phyloP scores from a whole-genome alignment of 2,888 invertebrate genomes.

The Exephanes ischioxanthus region DNA sequence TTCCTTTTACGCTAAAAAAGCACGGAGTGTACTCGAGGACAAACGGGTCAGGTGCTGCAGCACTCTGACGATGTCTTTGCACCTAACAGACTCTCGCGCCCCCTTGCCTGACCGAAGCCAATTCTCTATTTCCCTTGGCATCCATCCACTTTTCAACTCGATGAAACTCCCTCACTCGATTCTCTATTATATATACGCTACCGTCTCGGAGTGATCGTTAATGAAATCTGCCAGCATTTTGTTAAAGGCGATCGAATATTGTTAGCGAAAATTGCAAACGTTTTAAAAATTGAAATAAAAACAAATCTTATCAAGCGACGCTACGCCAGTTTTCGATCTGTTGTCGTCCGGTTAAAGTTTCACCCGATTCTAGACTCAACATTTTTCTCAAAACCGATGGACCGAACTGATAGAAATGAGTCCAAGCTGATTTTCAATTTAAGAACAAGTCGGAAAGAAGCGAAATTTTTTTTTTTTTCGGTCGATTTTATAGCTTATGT shows the following conservation, averaged over 20 bases:
- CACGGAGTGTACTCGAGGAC: conserved; percentile 46
- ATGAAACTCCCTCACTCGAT: conserved; percentile 36
- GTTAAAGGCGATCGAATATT: not conserved
- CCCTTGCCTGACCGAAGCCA: conserved; percentile 50
- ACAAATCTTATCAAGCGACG: not conserved
- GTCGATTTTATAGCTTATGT: not conserved
- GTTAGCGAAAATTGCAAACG: not conserved
- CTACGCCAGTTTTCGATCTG: not conserved
- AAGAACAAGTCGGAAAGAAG: not conserved
- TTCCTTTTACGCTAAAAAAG: conserved; percentile 18
- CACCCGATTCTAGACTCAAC: not conserved
- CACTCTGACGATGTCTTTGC: conserved; percentile 55
- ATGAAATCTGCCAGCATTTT: not conserved
- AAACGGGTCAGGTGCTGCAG: conserved; percentile 56
- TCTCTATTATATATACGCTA: not conserved
- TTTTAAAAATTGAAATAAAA: not conserved
- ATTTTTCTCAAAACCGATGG: not conserved
- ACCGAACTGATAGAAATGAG: not conserved
- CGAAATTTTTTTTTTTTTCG: not conserved
- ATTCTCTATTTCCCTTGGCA: conserved; percentile 65
- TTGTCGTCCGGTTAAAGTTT: not conserved
- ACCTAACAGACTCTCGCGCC: conserved; percentile 33
- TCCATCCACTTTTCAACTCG: conserved; percentile 51
- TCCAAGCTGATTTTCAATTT: not conserved
- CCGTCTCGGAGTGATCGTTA: conserved; percentile 20